Evolutionary conservation across 2,113 vertebrate species (phyloP), one percentile per base, ranked within the genome.

Genomic region (Grammomys surdaster): DNA sequence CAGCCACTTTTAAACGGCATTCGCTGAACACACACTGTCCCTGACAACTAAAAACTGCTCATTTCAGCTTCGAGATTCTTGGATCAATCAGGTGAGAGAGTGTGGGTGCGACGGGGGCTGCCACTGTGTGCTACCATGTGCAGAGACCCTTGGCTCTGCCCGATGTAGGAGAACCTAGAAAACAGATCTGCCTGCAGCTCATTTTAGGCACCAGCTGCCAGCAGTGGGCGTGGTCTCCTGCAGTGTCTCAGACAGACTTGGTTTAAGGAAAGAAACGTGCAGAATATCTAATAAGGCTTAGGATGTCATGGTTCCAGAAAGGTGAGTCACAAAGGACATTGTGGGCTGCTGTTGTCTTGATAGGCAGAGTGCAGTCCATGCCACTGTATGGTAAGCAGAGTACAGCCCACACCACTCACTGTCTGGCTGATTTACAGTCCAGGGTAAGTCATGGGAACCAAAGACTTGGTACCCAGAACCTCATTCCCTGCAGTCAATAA

Each of bases 381-480:
- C 6, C 10, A 46, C 85, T 43, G 33, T 54, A 13, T 14, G 31
- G 65, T 20, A 51, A 51, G 51, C 51, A 51, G 51, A 51, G 51
- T 73, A 13, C 7, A 26, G n/a, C 31, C 46, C 31, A 19, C 31
- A 28, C n/a, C 24, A 43, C 81, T 26, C n/a, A 43, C 81, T 26
- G 56, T 43, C 3, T 20, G 82, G 60, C 43, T 65, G 28, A 2
- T 33, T 16, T 11, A 14, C 8, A 16, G n/a, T 48, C 11, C 46
- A 51, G 7, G 22, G 36, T 22, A 77, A 33, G 31, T 31, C 1
- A 11, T 33, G 1, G 4, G 7, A 19, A 60, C 51, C 48, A n/a
- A 0, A 4, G 40, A 46, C 46, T 9, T 28, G 3, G 5, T 5
- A 5, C 4, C 48, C n/a, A 51, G 20, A 26, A 7, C 5, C 0